phyloP scores from a whole-genome alignment of 2,113 vertebrate species.

The Verasper variegatus region DNA sequence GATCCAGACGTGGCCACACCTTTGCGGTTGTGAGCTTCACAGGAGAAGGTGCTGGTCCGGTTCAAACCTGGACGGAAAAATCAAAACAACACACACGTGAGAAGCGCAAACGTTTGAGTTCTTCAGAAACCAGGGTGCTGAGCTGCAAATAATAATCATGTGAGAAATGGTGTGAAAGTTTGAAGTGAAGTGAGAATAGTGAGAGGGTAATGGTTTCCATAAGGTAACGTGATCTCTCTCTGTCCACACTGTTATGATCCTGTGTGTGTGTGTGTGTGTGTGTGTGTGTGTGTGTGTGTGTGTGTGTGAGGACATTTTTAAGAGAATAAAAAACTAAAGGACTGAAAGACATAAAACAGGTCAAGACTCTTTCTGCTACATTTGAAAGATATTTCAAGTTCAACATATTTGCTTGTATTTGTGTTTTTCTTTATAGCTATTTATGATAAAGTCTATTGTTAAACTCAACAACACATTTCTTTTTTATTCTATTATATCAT shows the following conservation, averaged over 20 bases:
- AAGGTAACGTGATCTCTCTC: neutral
- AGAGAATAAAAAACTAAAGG: too few species aligned
- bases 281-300: neutral
- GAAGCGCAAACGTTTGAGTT: conserved; percentile 8
- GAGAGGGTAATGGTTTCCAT: conserved; percentile 17
- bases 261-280: neutral
- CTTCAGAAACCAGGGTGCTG: conserved; percentile 22
- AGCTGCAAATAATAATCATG: neutral
- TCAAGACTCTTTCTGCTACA: too few species aligned
- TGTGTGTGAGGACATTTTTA: too few species aligned
- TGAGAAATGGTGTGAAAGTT: conserved; percentile 26
- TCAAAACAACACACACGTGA: neutral
- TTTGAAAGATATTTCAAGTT: too few species aligned
- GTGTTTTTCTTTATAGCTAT: too few species aligned
- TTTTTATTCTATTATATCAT: too few species aligned
- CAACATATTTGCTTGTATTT: too few species aligned
- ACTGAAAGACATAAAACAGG: too few species aligned
- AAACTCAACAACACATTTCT: too few species aligned
- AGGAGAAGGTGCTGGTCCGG: conserved; percentile 88
- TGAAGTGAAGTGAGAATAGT: conserved; percentile 27
- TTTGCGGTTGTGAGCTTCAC: conserved; percentile 89
- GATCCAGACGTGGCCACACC: conserved; percentile 89
- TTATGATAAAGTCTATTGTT: too few species aligned
- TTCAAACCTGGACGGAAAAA: conserved; percentile 82
- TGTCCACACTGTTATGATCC: conserved; percentile 4